phyloP scores from a whole-genome alignment of 2,797 vertebrate species.

The Aulostomus chinensis region DNA sequence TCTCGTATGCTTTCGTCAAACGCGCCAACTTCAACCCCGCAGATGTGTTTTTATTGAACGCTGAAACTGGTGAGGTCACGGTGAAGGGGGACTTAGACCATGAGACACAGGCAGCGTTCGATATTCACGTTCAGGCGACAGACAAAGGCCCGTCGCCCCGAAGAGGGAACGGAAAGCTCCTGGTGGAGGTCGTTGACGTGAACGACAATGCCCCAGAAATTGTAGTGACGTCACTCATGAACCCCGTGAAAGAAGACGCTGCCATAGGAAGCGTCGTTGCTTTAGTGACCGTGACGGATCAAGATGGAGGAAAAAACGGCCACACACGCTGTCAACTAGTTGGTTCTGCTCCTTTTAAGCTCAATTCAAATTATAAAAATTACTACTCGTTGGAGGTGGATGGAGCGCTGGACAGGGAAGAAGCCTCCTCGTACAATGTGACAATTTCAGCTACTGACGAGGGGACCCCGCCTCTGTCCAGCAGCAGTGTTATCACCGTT shows the following conservation, averaged over 20 bases:
- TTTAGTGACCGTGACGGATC: slow-evolving; percentile 80
- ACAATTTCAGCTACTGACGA: slow-evolving; percentile 85
- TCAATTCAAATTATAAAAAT: slow-evolving; percentile 80
- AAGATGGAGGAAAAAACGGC: slow-evolving; percentile 79
- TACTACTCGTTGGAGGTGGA: slow-evolving; percentile 88
- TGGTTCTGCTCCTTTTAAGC: slow-evolving; percentile 62
- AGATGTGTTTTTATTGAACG: slow-evolving; percentile 60
- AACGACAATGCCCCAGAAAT: slow-evolving; percentile 80
- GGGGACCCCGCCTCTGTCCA: slow-evolving; percentile 78
- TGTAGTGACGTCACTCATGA: slow-evolving; percentile 75
- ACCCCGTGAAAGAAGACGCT: slow-evolving; percentile 77
- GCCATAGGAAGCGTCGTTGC: slow-evolving; percentile 74
- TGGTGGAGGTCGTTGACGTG: slow-evolving; percentile 73
- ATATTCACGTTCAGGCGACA: slow-evolving; percentile 66
- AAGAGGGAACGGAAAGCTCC: slow-evolving; percentile 65
- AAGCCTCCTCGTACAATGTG: slow-evolving; percentile 80
- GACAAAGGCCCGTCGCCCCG: slow-evolving; percentile 41
- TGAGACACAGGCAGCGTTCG: slow-evolving; percentile 56
- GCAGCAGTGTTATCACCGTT: slow-evolving; percentile 53
- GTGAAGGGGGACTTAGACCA: slow-evolving; percentile 55
- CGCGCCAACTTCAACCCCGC: slow-evolving; percentile 46
- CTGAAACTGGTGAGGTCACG: slow-evolving; percentile 53
- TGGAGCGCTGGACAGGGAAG: slow-evolving; percentile 85
- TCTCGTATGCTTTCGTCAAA: slow-evolving; percentile 75
- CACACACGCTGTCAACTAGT: slow-evolving; percentile 54